Percentiles rank a stretch among this genome's conserved stretches.
Evolutionary conservation across 2,888 invertebrate genomes (phyloP).

Genomic region (Allophyes oxyacanthae): DNA sequence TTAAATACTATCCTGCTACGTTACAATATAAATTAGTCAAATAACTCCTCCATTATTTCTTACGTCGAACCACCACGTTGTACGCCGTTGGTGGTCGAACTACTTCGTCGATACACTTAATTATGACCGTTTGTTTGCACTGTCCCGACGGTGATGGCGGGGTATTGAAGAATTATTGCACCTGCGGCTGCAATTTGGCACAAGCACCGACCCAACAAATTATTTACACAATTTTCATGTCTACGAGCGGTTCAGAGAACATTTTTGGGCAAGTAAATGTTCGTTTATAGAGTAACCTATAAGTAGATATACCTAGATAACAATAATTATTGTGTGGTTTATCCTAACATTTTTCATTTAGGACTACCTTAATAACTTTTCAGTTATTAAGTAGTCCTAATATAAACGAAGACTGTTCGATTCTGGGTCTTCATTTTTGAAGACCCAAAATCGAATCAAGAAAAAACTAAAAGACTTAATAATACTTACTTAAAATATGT

Average conservation of each 20-base stretch:
- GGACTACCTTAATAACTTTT: no score
- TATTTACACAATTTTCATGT: conserved; percentile 58
- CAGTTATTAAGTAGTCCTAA: no score
- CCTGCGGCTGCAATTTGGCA: conserved; percentile 75
- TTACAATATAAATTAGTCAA: conserved; percentile 10
- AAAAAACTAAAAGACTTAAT: no score
- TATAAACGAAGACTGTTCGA: no score
- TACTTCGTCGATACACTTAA: conserved; percentile 76
- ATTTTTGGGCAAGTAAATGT: conserved; percentile 18
- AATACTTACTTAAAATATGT: no score
- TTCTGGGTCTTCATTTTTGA: no score
- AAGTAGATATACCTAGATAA: no score
- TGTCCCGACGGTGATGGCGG: conserved; percentile 77
- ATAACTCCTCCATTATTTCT: conserved; percentile 1
- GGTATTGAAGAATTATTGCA: conserved; percentile 79
- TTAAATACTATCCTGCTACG: no score
- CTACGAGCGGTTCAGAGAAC: conserved; percentile 23
- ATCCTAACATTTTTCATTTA: no score
- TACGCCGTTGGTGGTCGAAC: conserved; percentile 70
- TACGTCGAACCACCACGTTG: conserved; percentile 33
- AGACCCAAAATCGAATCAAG: no score
- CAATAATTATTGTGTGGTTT: no score
- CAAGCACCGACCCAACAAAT: conserved; percentile 67
- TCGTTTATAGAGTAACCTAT: no score
- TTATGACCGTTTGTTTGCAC: conserved; percentile 80